Evolutionary conservation across 2,888 invertebrate species (phyloP).

Genomic region (Drosophila lacicola): DNA sequence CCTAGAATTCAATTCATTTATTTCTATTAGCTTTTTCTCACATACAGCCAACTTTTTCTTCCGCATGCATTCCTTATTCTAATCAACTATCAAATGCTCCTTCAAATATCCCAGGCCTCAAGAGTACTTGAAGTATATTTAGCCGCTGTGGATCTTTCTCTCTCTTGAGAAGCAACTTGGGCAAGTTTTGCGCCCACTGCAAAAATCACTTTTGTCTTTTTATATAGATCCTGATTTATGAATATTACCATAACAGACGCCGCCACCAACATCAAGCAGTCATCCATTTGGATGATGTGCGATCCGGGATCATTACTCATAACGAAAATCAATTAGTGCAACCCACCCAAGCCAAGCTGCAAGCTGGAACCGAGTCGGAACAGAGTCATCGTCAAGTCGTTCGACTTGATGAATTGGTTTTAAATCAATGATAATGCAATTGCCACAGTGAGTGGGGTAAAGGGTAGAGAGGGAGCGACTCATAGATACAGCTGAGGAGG

Average conservation of each 20-base stretch:
- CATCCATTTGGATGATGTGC: slow-evolving; percentile 62
- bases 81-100: slow-evolving; percentile 28
- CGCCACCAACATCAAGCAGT: slow-evolving; percentile 43
- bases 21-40: slow-evolving; percentile 8
- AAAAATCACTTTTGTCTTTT: slow-evolving; percentile 61
- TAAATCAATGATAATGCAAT: slow-evolving; percentile 80
- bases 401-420: slow-evolving; percentile 78
- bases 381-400: slow-evolving; percentile 74
- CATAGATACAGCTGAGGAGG: slow-evolving; percentile 52
- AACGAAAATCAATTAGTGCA: slow-evolving; percentile 77
- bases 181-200: slow-evolving; percentile 57
- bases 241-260: slow-evolving; percentile 69
- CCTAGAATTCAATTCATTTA: not conserved
- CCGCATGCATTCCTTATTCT: slow-evolving; percentile 24
- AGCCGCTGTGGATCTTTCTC: too few relatives aligned
- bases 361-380: slow-evolving; percentile 40
- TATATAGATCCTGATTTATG: slow-evolving; percentile 70
- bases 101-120: slow-evolving; percentile 18
- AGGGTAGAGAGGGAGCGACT: slow-evolving; percentile 11
- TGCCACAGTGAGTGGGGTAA: slow-evolving; percentile 27
- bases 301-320: slow-evolving; percentile 74
- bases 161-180: not conserved
- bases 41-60: slow-evolving; percentile 3
- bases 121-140: slow-evolving; percentile 1
- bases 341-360: slow-evolving; percentile 62